phyloP scores from a whole-genome alignment of 1,140 invertebrate genomes.

The Drosophila busckii region DNA sequence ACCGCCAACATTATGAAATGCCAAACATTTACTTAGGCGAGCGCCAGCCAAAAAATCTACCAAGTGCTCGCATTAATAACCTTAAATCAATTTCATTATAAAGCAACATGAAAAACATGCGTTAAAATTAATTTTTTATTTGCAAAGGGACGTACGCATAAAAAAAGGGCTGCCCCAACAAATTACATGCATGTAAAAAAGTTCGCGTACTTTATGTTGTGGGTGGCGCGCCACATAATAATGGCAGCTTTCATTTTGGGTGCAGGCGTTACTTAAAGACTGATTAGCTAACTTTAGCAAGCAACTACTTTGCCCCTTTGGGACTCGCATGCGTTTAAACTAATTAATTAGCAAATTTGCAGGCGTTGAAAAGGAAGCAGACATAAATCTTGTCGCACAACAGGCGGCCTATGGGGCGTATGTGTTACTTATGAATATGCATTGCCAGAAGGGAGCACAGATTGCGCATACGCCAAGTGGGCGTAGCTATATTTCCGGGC shows the following conservation, averaged over 20 bases:
- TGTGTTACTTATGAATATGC: constrained; percentile 40
- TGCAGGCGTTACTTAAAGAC: no score
- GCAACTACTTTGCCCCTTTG: neutral
- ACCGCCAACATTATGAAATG: constrained; percentile 52
- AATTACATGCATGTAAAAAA: constrained; percentile 68
- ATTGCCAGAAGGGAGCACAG: constrained; percentile 26
- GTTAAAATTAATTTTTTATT: constrained; percentile 78
- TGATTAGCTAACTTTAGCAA: no score
- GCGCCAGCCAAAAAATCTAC: constrained; percentile 10
- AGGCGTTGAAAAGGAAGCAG: constrained; percentile 69
- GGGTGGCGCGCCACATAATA: no score
- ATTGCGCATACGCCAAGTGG: constrained; percentile 60
- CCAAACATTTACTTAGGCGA: constrained; percentile 77
- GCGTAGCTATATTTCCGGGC: constrained; percentile 34
- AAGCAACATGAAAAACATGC: constrained; percentile 58
- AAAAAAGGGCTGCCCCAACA: constrained; percentile 51
- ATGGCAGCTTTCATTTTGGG: no score
- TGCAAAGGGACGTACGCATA: constrained; percentile 21
- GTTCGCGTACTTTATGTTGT: constrained; percentile 24
- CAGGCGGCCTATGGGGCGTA: constrained; percentile 38
- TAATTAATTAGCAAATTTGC: constrained; percentile 71
- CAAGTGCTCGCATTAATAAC: constrained; percentile 69
- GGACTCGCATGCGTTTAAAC: constrained; percentile 45
- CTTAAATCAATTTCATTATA: constrained; percentile 78
- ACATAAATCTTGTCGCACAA: constrained; percentile 70